Evolutionary conservation across 2,888 invertebrate genomes (phyloP), one percentile per base, ranked within the genome.

Genomic region (Melikaiella ostensackeni): DNA sequence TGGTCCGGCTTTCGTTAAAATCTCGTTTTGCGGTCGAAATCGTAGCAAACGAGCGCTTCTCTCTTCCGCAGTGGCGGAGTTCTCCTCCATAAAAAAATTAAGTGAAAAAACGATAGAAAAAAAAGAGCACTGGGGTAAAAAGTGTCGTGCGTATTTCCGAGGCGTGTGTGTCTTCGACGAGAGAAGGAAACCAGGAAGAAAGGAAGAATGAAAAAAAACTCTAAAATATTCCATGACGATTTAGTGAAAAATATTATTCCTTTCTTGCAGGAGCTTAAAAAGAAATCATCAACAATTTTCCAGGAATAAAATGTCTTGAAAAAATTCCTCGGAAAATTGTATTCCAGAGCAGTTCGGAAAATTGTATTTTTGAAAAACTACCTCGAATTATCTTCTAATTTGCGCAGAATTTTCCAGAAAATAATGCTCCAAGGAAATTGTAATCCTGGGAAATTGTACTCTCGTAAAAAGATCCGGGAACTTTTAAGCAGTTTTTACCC

Each of bases 1-100:
- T 70, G 70, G 70, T 70, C 70, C 70, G 33, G 50, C 70, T 50
- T 70, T 70, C 70, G 70, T 70, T 55, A 70, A 50, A 70, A 70
- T 70, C 70, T 70, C 70, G 70, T 70, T 70, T 70, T 70, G 70
- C 50, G 70, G 70, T 70, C 70, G 50, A 70, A 70, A 70, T 70
- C 70, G 70, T 50, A 70, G 63, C 27, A 70, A 46, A 70, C 30
- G 46, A 50, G 79, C 75, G 73, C 57, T 42, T 24, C 62, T 73
- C 74, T 46, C 46, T 77, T 73, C 62, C 24, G 50, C 21, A 27
- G 46, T 46, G 63, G 30, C 33, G 75, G 50, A 27, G 33, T 62
- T 27, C 24, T 42, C 46, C 30, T 62, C 21, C 8, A 35, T 27
- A 27, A 62, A 62, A 75, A 57, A 70, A 46, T 55, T 30, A 61